Conservation (phyloP, 2,113 vertebrate genomes). For the Vidua chalybeata region DNA sequence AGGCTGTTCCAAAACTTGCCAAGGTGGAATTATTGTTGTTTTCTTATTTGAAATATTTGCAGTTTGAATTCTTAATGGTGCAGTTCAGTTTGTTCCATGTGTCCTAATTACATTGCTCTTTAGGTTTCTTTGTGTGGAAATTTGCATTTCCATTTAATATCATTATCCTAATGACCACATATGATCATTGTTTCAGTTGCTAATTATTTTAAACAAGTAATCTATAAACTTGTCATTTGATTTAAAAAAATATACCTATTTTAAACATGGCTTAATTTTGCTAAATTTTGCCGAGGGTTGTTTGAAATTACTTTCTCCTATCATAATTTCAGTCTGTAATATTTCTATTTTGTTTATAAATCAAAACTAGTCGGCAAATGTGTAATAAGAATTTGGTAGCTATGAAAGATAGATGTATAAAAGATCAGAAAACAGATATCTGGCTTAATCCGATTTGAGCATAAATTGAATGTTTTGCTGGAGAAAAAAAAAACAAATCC, state of each 20-base stretch:
- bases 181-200: constrained; percentile 64
- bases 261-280: background rate
- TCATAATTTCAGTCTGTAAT: background rate
- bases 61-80: background rate
- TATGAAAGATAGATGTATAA: background rate
- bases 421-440: background rate
- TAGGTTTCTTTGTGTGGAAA: background rate
- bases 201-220: constrained; percentile 67
- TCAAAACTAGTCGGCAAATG: background rate
- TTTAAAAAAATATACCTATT: background rate
- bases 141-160: constrained; percentile 40
- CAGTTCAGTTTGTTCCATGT: background rate
- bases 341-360: background rate
- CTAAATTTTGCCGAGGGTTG: background rate
- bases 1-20: background rate
- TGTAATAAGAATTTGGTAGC: background rate
- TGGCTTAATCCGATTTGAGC: background rate
- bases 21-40: background rate
- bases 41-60: background rate
- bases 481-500: background rate
- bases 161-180: constrained; percentile 65
- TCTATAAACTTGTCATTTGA: constrained; percentile 24
- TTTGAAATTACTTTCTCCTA: background rate
- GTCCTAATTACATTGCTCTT: constrained; percentile 39
- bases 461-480: background rate